A percentile compares a stretch with the other conserved stretches of the same genome.
These are phyloP conservation scores for Caenorhabditis drosophilae DNA, from an alignment of 2,888 invertebrate species.

Conservation along the genomic window DNA sequence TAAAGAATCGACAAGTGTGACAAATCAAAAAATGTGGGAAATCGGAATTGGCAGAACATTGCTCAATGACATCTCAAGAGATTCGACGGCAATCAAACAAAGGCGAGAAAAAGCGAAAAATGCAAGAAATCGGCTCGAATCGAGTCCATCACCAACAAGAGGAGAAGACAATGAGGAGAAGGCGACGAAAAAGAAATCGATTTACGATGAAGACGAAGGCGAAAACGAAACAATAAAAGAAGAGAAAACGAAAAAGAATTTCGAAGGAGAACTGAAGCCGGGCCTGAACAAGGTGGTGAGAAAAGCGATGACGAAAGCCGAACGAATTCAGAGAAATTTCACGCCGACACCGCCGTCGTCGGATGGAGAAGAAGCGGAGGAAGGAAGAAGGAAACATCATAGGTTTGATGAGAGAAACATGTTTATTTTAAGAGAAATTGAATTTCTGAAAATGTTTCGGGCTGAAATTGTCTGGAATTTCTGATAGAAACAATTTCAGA, in stretches of 20 bases:
- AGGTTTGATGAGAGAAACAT: too few species aligned
- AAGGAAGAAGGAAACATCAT: conserved; percentile 11
- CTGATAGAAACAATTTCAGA: too few species aligned
- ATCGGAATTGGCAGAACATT: conserved; percentile 55
- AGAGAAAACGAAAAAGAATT: conserved; percentile 28
- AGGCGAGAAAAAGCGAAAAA: conserved; percentile 28
- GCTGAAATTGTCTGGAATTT: too few species aligned
- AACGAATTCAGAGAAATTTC: conserved; percentile 43
- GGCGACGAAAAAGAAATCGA: conserved; percentile 32
- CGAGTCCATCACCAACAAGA: conserved; percentile 17
- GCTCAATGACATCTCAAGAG: conserved; percentile 51
- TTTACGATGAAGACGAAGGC: conserved; percentile 43
- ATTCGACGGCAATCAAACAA: conserved; percentile 20
- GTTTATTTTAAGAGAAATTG: background rate
- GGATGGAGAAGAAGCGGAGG: conserved; percentile 36
- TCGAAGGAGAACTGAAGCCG: conserved; percentile 50
- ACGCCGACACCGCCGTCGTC: conserved; percentile 50
- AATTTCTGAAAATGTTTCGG: too few species aligned
- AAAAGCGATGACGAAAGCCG: conserved; percentile 38
- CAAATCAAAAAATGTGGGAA: conserved; percentile 62
- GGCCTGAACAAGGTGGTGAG: conserved; percentile 43
- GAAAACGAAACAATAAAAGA: conserved; percentile 7
- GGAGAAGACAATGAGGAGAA: conserved; percentile 14
- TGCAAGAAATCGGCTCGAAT: conserved; percentile 26
- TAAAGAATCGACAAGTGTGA: conserved; percentile 50